Conservation (phyloP, 2,888 invertebrate species). For the Cantharis rufa region DNA sequence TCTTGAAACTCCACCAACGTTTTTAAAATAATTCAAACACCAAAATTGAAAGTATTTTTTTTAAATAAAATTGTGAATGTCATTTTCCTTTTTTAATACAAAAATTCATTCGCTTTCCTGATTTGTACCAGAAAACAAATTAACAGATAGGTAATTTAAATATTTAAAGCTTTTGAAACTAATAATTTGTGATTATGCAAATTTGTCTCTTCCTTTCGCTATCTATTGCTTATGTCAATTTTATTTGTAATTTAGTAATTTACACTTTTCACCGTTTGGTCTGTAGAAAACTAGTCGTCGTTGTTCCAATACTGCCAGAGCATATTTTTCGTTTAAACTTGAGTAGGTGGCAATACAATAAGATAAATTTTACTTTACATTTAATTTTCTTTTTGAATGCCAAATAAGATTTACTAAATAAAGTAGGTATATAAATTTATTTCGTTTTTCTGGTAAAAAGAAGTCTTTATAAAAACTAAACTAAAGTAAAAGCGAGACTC, state of each 20-base stretch:
- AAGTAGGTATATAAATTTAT: neutral
- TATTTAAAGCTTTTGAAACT: too few species aligned
- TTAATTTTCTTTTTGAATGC: neutral
- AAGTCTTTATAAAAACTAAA: constrained; percentile 1
- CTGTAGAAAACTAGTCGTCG: neutral
- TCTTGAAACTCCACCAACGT: too few species aligned
- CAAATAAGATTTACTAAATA: constrained; percentile 1
- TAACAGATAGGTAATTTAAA: too few species aligned
- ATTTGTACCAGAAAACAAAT: too few species aligned
- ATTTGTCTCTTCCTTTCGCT: neutral
- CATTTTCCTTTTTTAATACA: neutral
- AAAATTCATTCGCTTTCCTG: too few species aligned
- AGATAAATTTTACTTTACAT: neutral
- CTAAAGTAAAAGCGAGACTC: constrained; percentile 2
- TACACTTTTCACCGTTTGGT: neutral
- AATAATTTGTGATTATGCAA: neutral
- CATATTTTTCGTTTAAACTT: neutral
- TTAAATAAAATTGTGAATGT: neutral
- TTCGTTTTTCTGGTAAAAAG: neutral
- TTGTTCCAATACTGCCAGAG: neutral
- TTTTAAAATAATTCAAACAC: too few species aligned
- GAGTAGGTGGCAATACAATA: neutral
- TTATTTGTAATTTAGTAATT: neutral
- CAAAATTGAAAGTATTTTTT: too few species aligned
- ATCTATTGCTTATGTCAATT: neutral